Conservation (phyloP, 1,140 invertebrate genomes). For the Eupristina koningsbergeri region DNA sequence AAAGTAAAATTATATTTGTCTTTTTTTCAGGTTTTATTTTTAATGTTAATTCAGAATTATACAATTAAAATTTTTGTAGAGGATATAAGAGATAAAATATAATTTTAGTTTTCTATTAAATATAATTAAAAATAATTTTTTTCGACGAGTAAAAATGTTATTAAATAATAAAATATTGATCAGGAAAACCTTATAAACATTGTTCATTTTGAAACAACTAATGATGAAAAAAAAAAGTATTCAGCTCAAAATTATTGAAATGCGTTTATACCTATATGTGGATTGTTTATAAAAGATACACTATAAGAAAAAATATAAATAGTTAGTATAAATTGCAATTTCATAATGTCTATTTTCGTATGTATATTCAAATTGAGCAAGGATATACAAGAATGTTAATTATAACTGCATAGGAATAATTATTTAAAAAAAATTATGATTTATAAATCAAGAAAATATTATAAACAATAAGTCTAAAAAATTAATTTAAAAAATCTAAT, state of each 20-base stretch:
- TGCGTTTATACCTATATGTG: slow-evolving; percentile 1
- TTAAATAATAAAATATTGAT: slow-evolving; percentile 1
- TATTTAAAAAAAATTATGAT: slow-evolving; percentile 23
- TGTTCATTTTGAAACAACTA: not conserved
- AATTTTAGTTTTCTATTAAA: not conserved
- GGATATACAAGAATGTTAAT: slow-evolving; percentile 3
- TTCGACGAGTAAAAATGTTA: not conserved
- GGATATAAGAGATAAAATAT: not conserved
- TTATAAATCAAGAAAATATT: no score
- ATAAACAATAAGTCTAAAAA: no score
- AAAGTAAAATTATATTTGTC: not conserved
- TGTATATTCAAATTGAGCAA: not conserved
- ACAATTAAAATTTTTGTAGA: not conserved
- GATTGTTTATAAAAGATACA: not conserved
- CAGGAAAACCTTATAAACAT: not conserved
- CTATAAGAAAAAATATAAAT: slow-evolving; percentile 11
- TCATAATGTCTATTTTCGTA: not conserved
- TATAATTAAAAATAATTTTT: not conserved
- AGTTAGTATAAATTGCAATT: not conserved
- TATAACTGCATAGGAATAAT: not conserved
- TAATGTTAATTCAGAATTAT: not conserved
- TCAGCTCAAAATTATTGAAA: not conserved
- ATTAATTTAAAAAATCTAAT: not conserved
- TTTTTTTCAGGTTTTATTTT: slow-evolving; percentile 11
- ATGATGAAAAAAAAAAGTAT: not conserved